Evolutionary conservation across 2,888 invertebrate species (phyloP).

Genomic region (Chymomyza caudatula): DNA sequence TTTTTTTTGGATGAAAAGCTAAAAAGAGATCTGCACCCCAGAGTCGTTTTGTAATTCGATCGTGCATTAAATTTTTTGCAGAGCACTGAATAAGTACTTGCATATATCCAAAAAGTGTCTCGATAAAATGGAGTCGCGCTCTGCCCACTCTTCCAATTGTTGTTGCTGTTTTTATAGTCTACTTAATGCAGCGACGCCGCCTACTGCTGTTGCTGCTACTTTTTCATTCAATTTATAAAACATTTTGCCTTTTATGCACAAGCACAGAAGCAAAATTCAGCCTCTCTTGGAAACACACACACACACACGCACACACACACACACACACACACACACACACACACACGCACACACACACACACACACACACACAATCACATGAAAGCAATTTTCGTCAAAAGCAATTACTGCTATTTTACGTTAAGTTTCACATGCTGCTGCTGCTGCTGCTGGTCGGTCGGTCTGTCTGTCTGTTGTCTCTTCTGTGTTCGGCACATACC

Average conservation of each 20-base stretch:
- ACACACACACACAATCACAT: conserved; percentile 6
- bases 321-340: conserved; percentile 10
- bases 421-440: conserved; percentile 37
- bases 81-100: too few species aligned
- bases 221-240: conserved; percentile 67
- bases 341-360: conserved; percentile 8
- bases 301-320: conserved; percentile 2
- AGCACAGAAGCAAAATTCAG: conserved; percentile 12
- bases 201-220: conserved; percentile 28
- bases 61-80: too few species aligned
- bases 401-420: conserved; percentile 69
- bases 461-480: not conserved
- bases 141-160: too few species aligned
- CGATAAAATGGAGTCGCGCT: too few species aligned
- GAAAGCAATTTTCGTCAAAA: conserved; percentile 47
- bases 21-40: too few species aligned
- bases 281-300: conserved; percentile 13
- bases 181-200: conserved; percentile 45
- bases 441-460: not conserved
- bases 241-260: conserved; percentile 50
- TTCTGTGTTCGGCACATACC: conserved; percentile 20
- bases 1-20: too few species aligned
- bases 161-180: conserved; percentile 30
- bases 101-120: too few species aligned
- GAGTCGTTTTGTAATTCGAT: too few species aligned